Evolutionary conservation across 2,113 vertebrate genomes (phyloP).

Genomic region (Chitala chitala): DNA sequence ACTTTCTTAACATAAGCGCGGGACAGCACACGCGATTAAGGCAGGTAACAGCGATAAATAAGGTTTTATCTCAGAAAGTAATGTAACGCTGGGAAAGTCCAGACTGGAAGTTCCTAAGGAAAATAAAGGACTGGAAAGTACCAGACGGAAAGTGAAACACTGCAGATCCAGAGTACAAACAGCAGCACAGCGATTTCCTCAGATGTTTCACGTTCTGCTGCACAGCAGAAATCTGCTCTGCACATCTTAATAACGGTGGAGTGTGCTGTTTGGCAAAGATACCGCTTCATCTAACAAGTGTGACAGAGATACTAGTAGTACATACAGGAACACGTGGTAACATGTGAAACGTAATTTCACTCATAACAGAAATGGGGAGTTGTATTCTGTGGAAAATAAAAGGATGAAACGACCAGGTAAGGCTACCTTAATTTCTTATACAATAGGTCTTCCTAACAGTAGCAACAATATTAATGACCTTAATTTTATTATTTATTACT

Average conservation of each 20-base stretch:
- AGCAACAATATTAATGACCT: background rate
- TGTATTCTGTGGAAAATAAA: conserved; percentile 60
- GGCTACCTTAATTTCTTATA: conserved; percentile 11
- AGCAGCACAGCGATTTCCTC: too few species aligned
- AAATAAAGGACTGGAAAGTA: conserved; percentile 10
- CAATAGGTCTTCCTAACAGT: background rate
- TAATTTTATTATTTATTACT: background rate
- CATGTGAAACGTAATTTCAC: background rate
- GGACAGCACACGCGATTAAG: too few species aligned
- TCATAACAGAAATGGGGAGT: conserved; percentile 56
- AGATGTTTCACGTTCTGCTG: background rate
- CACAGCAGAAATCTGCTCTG: background rate
- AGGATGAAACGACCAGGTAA: conserved; percentile 69
- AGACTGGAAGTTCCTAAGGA: background rate
- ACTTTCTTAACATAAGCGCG: too few species aligned
- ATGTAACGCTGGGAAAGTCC: background rate
- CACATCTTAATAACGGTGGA: too few species aligned
- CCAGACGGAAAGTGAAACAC: background rate
- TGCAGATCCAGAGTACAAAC: background rate
- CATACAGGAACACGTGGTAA: conserved; percentile 36
- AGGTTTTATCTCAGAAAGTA: too few species aligned
- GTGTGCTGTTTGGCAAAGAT: background rate
- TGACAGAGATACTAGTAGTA: conserved; percentile 18
- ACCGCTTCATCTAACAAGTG: background rate
- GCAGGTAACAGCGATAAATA: too few species aligned